phyloP scores from a whole-genome alignment of 1,140 invertebrate genomes.

The Meteorus sp. region DNA sequence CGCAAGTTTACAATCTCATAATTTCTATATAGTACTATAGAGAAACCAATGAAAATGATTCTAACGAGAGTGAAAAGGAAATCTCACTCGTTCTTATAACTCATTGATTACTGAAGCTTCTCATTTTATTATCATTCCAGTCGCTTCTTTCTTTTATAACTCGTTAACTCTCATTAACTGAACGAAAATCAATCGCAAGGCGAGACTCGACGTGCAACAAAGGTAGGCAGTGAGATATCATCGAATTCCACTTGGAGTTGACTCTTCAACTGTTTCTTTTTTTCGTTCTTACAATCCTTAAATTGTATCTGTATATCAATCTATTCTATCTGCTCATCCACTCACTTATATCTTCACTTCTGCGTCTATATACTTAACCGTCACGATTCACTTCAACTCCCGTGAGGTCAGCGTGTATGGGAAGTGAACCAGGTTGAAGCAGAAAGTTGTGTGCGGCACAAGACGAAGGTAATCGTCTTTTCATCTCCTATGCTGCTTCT shows the following conservation, averaged over 20 bases:
- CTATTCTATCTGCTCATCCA: too few relatives aligned
- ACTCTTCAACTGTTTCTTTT: not conserved
- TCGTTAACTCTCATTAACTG: too few relatives aligned
- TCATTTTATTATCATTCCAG: too few relatives aligned
- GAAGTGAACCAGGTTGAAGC: not conserved
- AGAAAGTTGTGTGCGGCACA: conserved; percentile 6
- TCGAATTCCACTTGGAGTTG: not conserved
- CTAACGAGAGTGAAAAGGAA: not conserved
- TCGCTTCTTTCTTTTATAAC: too few relatives aligned
- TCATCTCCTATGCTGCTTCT: too few relatives aligned
- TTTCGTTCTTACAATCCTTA: too few relatives aligned
- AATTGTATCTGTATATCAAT: too few relatives aligned
- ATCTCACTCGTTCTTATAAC: too few relatives aligned
- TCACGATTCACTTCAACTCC: conserved; percentile 7
- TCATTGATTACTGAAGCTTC: too few relatives aligned
- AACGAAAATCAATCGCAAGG: not conserved
- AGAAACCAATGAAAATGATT: not conserved
- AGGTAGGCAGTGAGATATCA: conserved; percentile 5
- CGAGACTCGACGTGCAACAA: not conserved
- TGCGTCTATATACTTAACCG: conserved; percentile 1
- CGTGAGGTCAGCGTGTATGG: not conserved
- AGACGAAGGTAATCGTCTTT: conserved; percentile 7
- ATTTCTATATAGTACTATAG: not conserved
- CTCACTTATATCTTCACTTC: too few relatives aligned
- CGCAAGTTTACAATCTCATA: not conserved